These are phyloP conservation scores for Atrichornis clamosus DNA, from an alignment of 2,113 vertebrate genomes.

Conservation along the genomic window DNA sequence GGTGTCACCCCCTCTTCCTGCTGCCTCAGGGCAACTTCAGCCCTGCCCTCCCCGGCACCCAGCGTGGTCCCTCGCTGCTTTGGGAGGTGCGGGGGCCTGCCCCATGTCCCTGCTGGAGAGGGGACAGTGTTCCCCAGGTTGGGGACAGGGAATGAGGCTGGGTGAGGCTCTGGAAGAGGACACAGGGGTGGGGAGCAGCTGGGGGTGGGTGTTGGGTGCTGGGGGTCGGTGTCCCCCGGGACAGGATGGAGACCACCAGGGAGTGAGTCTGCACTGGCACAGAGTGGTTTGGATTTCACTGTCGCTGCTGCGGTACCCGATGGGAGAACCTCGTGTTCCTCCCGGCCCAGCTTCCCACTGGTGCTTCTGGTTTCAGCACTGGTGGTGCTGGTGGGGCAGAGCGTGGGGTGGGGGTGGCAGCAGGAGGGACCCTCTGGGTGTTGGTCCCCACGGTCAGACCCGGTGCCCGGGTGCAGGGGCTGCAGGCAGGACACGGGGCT, in stretches of 20 bases:
- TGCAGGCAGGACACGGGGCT: not conserved
- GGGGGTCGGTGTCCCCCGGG: not conserved
- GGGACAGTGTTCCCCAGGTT: not conserved
- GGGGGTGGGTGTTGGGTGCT: not conserved
- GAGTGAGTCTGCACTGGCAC: rapidly evolving
- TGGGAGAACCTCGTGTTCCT: not conserved
- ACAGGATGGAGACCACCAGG: not conserved
- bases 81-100: not conserved
- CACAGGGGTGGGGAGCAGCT: not conserved
- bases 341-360: not conserved
- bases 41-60: not conserved
- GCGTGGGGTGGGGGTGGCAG: not conserved
- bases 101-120: rapidly evolving
- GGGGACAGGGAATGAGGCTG: not conserved
- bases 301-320: rapidly evolving
- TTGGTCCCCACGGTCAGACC: rapidly evolving
- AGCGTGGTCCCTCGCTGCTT: not conserved
- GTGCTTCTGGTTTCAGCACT: not conserved
- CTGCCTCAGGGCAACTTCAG: not conserved
- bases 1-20: not conserved
- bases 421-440: not conserved
- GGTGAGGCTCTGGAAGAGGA: rapidly evolving
- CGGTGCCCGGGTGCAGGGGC: not conserved
- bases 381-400: not conserved
- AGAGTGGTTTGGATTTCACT: not conserved